Evolutionary conservation across 2,113 vertebrate genomes (phyloP).

Genomic region (Aldabrachelys gigantea): DNA sequence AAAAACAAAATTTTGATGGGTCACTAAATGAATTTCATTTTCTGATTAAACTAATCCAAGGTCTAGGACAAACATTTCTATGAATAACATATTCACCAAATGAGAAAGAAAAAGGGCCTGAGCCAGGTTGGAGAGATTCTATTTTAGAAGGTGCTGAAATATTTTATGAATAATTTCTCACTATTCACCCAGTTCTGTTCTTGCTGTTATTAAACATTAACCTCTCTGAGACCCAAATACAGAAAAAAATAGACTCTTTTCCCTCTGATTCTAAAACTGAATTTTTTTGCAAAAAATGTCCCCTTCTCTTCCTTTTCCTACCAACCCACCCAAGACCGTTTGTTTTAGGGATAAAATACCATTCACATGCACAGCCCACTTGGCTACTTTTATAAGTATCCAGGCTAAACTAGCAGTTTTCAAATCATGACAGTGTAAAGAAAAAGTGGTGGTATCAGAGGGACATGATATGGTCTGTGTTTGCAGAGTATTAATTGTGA

Average conservation of each 20-base stretch:
- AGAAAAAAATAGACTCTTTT: not conserved
- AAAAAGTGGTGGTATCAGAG: constrained; percentile 13
- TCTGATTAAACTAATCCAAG: constrained; percentile 62
- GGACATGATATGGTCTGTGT: constrained; percentile 14
- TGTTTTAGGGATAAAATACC: not conserved
- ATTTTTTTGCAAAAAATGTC: not conserved
- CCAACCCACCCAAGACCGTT: not conserved
- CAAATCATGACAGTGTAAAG: not conserved
- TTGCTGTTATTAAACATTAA: not conserved
- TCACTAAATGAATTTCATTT: constrained; percentile 61
- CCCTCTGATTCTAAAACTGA: not conserved
- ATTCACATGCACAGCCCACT: not conserved
- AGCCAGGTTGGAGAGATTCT: not conserved
- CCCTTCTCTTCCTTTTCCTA: not conserved
- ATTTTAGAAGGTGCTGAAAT: not conserved
- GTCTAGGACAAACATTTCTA: constrained; percentile 17
- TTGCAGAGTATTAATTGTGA: constrained; percentile 50
- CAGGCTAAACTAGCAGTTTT: constrained; percentile 23
- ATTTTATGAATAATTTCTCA: not conserved
- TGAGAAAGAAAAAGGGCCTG: not conserved
- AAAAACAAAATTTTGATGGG: constrained; percentile 53
- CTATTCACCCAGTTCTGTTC: not conserved
- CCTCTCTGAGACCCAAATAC: not conserved
- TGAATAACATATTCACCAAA: constrained; percentile 17
- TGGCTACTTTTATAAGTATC: constrained; percentile 18